Conservation (phyloP, 2,888 invertebrate species). For the Eupithecia subumbrata region DNA sequence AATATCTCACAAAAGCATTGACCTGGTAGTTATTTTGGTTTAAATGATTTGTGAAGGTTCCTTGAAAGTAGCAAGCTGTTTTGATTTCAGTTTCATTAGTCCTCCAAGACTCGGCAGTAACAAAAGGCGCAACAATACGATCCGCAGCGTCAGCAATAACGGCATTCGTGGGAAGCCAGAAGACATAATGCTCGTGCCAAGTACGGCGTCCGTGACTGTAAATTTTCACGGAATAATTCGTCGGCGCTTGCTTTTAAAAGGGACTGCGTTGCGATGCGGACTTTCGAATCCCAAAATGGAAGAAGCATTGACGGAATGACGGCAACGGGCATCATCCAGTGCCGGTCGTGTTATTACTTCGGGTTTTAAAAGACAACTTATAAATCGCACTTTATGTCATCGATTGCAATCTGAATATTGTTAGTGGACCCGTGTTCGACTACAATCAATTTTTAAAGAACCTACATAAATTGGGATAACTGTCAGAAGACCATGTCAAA, state of each 20-base stretch:
- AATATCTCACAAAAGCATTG: constrained; percentile 2
- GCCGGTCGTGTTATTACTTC: constrained; percentile 36
- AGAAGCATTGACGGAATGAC: constrained; percentile 52
- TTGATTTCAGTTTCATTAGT: not conserved
- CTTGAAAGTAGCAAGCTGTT: not conserved
- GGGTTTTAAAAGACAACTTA: not conserved
- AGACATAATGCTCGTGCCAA: constrained; percentile 50
- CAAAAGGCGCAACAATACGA: constrained; percentile 14
- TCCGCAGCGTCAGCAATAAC: constrained; percentile 45
- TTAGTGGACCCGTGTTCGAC: constrained; percentile 6
- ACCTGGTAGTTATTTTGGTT: not conserved
- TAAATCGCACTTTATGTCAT: constrained; percentile 19
- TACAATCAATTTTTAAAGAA: constrained; percentile 18
- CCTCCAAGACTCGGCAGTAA: not conserved
- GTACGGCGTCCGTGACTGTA: constrained; percentile 52
- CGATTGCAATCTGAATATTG: constrained; percentile 16
- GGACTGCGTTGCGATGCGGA: constrained; percentile 43
- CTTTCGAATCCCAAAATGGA: constrained; percentile 60
- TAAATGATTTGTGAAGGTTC: not conserved
- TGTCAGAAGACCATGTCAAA: constrained; percentile 57
- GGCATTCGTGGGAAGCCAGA: constrained; percentile 52
- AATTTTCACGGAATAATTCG: constrained; percentile 55
- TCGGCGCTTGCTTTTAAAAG: constrained; percentile 51
- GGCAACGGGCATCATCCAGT: constrained; percentile 35
- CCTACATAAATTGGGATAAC: constrained; percentile 52